Percentiles rank a stretch among this genome's conserved stretches.
phyloP scores from a whole-genome alignment of 2,888 invertebrate species.

The Limnephilus rhombicus region DNA sequence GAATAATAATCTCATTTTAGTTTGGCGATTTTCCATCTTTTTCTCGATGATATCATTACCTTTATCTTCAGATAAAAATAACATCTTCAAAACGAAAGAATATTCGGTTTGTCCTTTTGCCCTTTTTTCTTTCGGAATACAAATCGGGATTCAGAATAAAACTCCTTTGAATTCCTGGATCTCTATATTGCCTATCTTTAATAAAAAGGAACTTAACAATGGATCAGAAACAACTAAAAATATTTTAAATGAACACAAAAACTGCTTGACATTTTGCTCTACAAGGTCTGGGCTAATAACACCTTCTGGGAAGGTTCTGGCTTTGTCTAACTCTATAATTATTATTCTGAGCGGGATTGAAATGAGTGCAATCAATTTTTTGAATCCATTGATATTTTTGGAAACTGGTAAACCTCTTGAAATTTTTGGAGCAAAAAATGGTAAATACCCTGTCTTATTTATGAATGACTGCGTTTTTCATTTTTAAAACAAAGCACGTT shows the following conservation, averaged over 20 bases:
- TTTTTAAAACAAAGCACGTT: no score
- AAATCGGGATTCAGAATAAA: not conserved
- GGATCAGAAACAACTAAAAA: not conserved
- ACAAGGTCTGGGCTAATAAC: not conserved
- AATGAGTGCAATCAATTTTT: not conserved
- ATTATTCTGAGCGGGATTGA: not conserved
- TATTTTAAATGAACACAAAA: not conserved
- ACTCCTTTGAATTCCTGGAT: not conserved
- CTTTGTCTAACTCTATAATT: not conserved
- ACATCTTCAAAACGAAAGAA: slow-evolving; percentile 24
- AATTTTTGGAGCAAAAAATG: not conserved
- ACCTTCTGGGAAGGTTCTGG: not conserved
- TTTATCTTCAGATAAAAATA: slow-evolving; percentile 32
- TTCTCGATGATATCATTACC: slow-evolving; percentile 35
- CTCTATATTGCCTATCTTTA: not conserved
- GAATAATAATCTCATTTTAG: slow-evolving; percentile 24
- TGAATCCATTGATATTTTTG: no score
- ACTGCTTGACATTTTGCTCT: not conserved
- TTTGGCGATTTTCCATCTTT: not conserved
- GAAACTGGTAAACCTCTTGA: not conserved
- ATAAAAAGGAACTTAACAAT: not conserved
- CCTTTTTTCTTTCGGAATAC: not conserved
- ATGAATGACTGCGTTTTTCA: no score
- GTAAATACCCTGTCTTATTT: not conserved
- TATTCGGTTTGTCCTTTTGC: slow-evolving; percentile 13